phyloP scores from a whole-genome alignment of 2,797 vertebrate genomes.

The Heteromormyrus szaboi region DNA sequence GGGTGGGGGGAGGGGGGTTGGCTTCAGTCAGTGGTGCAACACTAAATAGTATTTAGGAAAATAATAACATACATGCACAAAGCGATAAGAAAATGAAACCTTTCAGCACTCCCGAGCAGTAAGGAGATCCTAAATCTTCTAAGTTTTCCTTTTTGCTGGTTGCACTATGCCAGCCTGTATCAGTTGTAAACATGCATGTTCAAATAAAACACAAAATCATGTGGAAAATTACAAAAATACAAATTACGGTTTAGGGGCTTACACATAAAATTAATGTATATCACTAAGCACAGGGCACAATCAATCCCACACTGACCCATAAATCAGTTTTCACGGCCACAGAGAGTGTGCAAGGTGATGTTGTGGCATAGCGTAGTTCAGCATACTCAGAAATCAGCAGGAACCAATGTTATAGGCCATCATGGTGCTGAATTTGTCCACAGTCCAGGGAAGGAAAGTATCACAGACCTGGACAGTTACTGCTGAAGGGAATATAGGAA shows the following conservation, averaged over 20 bases:
- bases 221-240: conserved; percentile 13
- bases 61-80: conserved; percentile 58
- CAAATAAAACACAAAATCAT: conserved; percentile 21
- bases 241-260: conserved; percentile 15
- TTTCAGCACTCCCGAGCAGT: conserved; percentile 37
- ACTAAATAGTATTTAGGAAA: conserved; percentile 54
- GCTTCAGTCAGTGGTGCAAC: conserved; percentile 49
- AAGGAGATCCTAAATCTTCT: conserved; percentile 38
- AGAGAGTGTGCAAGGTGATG: background rate
- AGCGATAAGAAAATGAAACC: conserved; percentile 57
- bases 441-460: background rate
- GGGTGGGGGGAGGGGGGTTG: conserved; percentile 22
- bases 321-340: background rate
- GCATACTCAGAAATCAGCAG: background rate
- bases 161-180: conserved; percentile 38
- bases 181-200: conserved; percentile 41
- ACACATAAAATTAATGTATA: background rate
- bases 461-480: background rate
- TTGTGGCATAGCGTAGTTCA: background rate
- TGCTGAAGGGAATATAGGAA: background rate
- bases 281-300: background rate
- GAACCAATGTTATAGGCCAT: background rate
- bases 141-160: conserved; percentile 40
- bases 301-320: background rate
- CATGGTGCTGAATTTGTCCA: background rate